phyloP scores from a whole-genome alignment of 2,797 vertebrate genomes.

The Lutjanus argentimaculatus region DNA sequence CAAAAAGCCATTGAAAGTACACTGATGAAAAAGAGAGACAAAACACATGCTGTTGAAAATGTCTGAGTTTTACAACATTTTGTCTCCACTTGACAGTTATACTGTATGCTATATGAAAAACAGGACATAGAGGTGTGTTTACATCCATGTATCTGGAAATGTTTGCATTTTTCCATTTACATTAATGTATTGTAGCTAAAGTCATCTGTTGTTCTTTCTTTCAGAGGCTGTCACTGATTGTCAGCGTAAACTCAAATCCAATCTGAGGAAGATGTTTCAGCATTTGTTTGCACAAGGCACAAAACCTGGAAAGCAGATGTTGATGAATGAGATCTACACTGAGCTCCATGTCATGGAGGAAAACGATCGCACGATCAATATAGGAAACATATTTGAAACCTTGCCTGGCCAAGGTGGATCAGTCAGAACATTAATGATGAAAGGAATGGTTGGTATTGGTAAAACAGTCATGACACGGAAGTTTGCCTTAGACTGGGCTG shows the following conservation, averaged over 20 bases:
- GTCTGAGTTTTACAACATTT: background rate
- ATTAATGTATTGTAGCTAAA: no score
- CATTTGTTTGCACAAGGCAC: background rate
- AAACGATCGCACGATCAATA: background rate
- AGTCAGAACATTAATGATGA: slow-evolving; percentile 13
- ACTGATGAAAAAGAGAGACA: no score
- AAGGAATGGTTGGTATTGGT: slow-evolving; percentile 20
- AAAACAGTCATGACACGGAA: slow-evolving; percentile 29
- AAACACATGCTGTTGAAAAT: no score
- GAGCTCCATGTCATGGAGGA: slow-evolving; percentile 36
- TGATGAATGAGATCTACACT: slow-evolving; percentile 40
- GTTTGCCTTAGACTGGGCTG: slow-evolving; percentile 13
- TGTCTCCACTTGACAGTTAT: background rate
- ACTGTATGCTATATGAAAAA: no score
- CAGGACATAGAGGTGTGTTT: background rate
- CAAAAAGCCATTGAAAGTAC: no score
- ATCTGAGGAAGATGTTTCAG: slow-evolving; percentile 18
- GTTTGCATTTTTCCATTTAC: background rate
- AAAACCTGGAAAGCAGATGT: slow-evolving; percentile 11
- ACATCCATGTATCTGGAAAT: background rate
- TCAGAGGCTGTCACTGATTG: slow-evolving; percentile 16
- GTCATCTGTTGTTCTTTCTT: background rate
- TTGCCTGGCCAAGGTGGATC: background rate
- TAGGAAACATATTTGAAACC: slow-evolving; percentile 20
- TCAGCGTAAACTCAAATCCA: slow-evolving; percentile 30